A percentile compares a stretch with the other conserved stretches of the same genome.
Conservation (phyloP, 2,113 vertebrate species). For the Pelodiscus sinensis region DNA sequence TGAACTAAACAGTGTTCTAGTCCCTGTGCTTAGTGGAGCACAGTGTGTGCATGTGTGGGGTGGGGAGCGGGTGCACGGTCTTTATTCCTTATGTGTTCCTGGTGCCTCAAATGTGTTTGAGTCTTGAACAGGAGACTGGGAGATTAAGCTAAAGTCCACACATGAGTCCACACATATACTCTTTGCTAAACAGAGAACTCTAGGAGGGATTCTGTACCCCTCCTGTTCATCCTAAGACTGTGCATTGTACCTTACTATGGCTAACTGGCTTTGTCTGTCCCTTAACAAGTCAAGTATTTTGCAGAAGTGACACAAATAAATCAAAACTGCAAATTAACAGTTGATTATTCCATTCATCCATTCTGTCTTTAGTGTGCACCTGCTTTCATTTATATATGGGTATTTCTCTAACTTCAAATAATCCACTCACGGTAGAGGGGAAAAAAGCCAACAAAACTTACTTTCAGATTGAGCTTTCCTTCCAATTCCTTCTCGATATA, state of each 20-base stretch:
- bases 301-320: neutral
- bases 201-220: neutral
- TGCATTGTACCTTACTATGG: neutral
- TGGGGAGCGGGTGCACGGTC: accelerated
- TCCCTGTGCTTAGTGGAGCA: neutral
- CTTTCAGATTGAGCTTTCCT: accelerated
- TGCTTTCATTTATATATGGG: neutral
- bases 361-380: neutral
- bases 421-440: neutral
- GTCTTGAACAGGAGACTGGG: neutral
- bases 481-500: accelerated
- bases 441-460: neutral
- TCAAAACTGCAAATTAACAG: neutral
- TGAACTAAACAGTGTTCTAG: neutral
- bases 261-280: neutral
- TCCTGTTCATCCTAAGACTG: neutral
- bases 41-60: too few species aligned
- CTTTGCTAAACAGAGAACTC: neutral
- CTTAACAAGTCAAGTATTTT: neutral
- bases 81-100: neutral
- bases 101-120: neutral
- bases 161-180: neutral
- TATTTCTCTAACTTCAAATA: neutral
- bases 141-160: neutral
- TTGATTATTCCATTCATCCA: neutral